Evolutionary conservation across 2,888 invertebrate genomes (phyloP).

Genomic region (Drosophila quinaria): DNA sequence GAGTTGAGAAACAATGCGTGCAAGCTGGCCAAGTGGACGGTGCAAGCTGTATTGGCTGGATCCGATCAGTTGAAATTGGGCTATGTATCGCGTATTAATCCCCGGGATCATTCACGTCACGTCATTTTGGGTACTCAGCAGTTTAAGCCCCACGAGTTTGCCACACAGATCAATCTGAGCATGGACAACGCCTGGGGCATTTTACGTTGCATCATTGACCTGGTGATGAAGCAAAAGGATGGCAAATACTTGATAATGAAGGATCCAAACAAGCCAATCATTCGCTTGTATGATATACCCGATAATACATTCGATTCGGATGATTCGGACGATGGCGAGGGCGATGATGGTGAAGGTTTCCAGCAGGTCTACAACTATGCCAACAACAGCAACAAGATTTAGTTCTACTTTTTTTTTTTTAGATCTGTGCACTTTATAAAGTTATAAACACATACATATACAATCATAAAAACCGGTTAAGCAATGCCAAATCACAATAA

Average conservation of each 20-base stretch:
- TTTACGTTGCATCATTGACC: conserved; percentile 97
- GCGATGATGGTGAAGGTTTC: conserved; percentile 83
- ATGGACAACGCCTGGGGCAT: conserved; percentile 99
- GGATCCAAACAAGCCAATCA: conserved; percentile 99
- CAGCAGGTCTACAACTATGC: conserved; percentile 84
- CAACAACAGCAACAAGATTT: conserved; percentile 73
- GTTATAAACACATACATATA: conserved; percentile 31
- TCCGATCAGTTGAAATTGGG: conserved; percentile 99
- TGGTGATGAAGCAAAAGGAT: conserved; percentile 98
- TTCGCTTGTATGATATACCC: conserved; percentile 98
- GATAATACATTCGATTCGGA: conserved; percentile 99
- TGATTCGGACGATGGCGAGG: conserved; percentile 85
- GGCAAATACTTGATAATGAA: conserved; percentile 99
- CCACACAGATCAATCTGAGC: conserved; percentile 98
- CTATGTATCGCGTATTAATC: conserved; percentile 97
- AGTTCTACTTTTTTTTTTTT: conserved; percentile 42
- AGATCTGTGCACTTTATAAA: conserved; percentile 35
- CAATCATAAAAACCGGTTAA: conserved; percentile 58
- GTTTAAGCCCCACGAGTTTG: conserved; percentile 99
- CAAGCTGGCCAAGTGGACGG: conserved; percentile 99
- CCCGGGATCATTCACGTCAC: conserved; percentile 97
- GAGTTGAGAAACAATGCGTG: conserved; percentile 99
- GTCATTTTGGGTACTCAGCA: conserved; percentile 99
- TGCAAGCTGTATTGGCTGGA: conserved; percentile 96
- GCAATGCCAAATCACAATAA: conserved; percentile 44